phyloP scores from a whole-genome alignment of 2,113 vertebrate genomes.

The Mixornis gularis region DNA sequence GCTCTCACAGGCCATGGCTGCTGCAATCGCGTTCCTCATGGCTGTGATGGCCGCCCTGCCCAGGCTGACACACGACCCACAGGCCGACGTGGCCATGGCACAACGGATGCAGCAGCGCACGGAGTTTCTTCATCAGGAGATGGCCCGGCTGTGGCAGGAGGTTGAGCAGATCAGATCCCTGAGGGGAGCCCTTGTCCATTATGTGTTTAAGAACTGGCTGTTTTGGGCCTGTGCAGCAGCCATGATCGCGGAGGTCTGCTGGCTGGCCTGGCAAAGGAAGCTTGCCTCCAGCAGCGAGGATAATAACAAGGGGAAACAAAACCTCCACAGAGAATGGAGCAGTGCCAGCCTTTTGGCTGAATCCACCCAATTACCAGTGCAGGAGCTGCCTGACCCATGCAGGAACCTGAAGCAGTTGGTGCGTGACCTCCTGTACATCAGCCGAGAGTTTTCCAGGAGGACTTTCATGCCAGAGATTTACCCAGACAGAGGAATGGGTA shows the following conservation, averaged over 20 bases:
- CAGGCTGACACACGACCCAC: accelerated
- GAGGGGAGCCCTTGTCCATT: background rate
- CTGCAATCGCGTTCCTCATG: accelerated
- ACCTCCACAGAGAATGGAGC: accelerated
- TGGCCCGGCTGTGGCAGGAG: background rate
- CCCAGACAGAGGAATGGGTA: background rate
- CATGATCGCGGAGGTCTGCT: accelerated
- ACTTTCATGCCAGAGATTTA: background rate
- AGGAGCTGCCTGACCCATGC: background rate
- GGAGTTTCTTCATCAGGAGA: background rate
- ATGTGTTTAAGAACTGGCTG: background rate
- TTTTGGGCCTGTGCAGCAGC: background rate
- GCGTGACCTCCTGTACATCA: background rate
- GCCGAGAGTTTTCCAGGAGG: background rate
- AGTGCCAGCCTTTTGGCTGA: background rate
- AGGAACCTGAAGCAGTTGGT: background rate
- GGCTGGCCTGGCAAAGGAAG: background rate
- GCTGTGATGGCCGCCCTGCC: background rate
- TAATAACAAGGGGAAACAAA: too few relatives aligned
- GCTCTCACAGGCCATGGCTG: background rate
- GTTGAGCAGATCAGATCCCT: background rate
- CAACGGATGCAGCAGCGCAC: background rate
- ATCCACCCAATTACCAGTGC: accelerated
- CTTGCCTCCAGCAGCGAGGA: background rate
- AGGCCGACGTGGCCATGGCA: accelerated